These are phyloP conservation scores for Fistularia tabacaria DNA, from an alignment of 2,797 vertebrate genomes.

Conservation along the genomic window DNA sequence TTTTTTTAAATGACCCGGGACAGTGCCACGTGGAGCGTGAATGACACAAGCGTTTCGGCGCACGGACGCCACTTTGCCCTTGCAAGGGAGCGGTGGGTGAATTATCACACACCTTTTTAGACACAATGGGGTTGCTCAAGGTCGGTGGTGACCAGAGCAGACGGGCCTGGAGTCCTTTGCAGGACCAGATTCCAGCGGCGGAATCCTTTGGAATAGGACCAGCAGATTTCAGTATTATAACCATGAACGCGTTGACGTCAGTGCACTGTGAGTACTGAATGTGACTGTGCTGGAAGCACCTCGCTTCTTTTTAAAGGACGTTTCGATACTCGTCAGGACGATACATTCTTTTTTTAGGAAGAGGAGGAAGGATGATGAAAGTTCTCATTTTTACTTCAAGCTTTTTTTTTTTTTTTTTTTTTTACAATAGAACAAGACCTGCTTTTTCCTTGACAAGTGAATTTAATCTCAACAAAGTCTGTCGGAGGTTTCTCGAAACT, in stretches of 20 bases:
- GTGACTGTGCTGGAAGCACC: conserved; percentile 30
- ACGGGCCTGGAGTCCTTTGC: conserved; percentile 9
- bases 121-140: conserved; percentile 14
- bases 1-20: too few species aligned
- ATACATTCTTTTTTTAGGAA: conserved; percentile 30
- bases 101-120: conserved; percentile 19
- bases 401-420: conserved; percentile 19
- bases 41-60: conserved; percentile 39
- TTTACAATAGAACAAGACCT: conserved; percentile 43
- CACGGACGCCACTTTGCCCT: conserved; percentile 20
- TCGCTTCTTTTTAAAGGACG: conserved; percentile 30
- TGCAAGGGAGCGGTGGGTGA: conserved; percentile 6
- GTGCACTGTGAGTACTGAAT: conserved; percentile 19
- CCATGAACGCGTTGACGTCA: conserved; percentile 11
- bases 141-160: not conserved
- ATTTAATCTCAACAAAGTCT: conserved; percentile 13
- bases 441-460: conserved; percentile 17
- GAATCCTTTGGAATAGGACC: conserved; percentile 22
- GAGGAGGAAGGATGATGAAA: conserved; percentile 21
- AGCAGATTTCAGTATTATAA: conserved; percentile 44
- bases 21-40: conserved; percentile 1
- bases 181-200: conserved; percentile 3
- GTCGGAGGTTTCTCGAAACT: conserved; percentile 6
- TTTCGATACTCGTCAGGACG: conserved; percentile 30
- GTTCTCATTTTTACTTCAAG: conserved; percentile 34